A percentile compares a stretch with the other conserved stretches of the same genome.
phyloP scores from a whole-genome alignment of 2,113 vertebrate genomes.

The Equus quagga region DNA sequence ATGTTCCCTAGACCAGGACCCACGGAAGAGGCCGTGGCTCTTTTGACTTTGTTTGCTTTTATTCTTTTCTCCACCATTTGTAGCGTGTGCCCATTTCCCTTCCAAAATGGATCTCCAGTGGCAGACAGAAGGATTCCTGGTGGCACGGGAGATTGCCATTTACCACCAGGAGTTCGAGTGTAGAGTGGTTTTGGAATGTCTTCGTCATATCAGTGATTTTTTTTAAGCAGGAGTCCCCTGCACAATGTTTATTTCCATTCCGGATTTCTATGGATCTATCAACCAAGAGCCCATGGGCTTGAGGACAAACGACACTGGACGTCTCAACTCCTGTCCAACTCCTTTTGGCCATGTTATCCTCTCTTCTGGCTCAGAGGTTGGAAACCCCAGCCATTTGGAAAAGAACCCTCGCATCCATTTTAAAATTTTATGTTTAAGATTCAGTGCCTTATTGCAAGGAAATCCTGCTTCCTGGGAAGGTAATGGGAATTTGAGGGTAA shows the following conservation, averaged over 20 bases:
- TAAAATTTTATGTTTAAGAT: not conserved
- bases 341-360: not conserved
- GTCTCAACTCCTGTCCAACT: not conserved
- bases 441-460: not conserved
- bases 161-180: not conserved
- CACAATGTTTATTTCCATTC: not conserved
- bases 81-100: not conserved
- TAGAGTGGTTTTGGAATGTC: not conserved
- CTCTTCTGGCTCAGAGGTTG: not conserved
- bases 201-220: not conserved
- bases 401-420: not conserved
- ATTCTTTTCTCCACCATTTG: not conserved
- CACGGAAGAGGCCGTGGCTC: not conserved
- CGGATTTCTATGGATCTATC: not conserved
- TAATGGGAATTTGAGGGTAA: too few species aligned
- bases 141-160: not conserved
- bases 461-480: not conserved
- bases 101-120: not conserved
- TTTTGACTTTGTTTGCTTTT: not conserved
- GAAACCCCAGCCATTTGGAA: not conserved
- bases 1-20: not conserved
- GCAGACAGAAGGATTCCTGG: not conserved
- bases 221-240: not conserved
- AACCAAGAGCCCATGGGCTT: not conserved
- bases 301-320: not conserved